Conservation (phyloP, 2,113 vertebrate species). For the Alosa alosa region DNA sequence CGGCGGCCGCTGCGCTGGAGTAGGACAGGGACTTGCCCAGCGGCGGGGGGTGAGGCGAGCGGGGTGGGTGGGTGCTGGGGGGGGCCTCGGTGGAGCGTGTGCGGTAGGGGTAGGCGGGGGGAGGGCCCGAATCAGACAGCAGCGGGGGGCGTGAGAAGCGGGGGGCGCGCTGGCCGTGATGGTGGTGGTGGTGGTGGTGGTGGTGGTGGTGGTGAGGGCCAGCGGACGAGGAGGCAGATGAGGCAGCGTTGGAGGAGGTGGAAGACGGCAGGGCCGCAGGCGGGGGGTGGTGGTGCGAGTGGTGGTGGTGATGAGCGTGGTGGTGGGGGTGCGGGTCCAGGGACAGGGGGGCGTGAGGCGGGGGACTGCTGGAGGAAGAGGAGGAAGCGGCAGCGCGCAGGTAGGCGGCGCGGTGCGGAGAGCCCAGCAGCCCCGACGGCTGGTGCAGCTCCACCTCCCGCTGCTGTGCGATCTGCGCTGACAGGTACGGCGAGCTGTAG, state of each 20-base stretch:
- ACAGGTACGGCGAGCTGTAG: slow-evolving; percentile 85
- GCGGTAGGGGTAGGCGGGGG: slow-evolving; percentile 69
- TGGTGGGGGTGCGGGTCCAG: slow-evolving; percentile 33
- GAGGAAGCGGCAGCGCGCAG: slow-evolving; percentile 72
- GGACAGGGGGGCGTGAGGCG: slow-evolving; percentile 41
- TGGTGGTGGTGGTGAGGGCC: slow-evolving; percentile 67
- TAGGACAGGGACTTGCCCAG: slow-evolving; percentile 88
- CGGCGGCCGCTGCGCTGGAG: slow-evolving; percentile 79
- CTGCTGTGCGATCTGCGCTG: slow-evolving; percentile 80
- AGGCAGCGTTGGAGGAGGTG: slow-evolving; percentile 24
- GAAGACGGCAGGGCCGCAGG: slow-evolving; percentile 64
- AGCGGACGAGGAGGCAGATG: slow-evolving; percentile 34
- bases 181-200: slow-evolving; percentile 64
- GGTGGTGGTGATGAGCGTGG: slow-evolving; percentile 68
- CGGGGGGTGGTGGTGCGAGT: slow-evolving; percentile 66
- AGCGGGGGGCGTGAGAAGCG: slow-evolving; percentile 52
- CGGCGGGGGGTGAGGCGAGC: slow-evolving; percentile 69
- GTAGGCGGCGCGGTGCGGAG: slow-evolving; percentile 51
- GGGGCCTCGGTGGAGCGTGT: slow-evolving; percentile 80
- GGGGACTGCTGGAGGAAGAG: slow-evolving; percentile 39
- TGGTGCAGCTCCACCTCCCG: slow-evolving; percentile 80
- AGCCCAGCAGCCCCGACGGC: slow-evolving; percentile 56
- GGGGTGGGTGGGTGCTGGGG: slow-evolving; percentile 58
- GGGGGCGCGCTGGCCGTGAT: slow-evolving; percentile 54
- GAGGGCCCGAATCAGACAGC: slow-evolving; percentile 55